Evolutionary conservation across 1,140 invertebrate species (phyloP), one percentile per base, ranked within the genome.

Genomic region (Drosophila nannoptera): DNA sequence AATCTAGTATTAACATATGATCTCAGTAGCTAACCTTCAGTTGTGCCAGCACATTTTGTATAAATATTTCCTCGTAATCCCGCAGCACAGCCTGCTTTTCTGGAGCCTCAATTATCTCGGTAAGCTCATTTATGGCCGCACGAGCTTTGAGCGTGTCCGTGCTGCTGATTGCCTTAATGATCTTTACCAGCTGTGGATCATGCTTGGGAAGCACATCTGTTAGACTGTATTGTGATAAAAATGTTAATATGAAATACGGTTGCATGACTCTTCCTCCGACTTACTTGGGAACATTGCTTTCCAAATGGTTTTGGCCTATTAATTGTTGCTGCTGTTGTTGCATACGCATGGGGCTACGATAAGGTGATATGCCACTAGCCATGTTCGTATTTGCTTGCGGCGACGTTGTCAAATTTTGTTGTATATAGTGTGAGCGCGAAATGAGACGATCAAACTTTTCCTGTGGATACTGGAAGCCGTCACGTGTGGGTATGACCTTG

Each of bases 401-500:
- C 2, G 87, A 69, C 7, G 82, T 60, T 7, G 69, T 75, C 32
- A 75, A 36, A 22, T 67, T 75, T 56, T 73, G 75, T 40, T 81
- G 81, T 48, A 89, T 74, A 43, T 78, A 72, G 8, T 45, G 55
- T 6, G 89, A 87, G 4, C 59, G 65, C 12, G 84, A 62, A 42
- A 90, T 56, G 81, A 90, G 90, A 88, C 92, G 62, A 52, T 88
- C 78, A 56, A 91, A 91, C 78, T 90, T 77, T 60, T 89, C 77
- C 90, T 91, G 35, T 89, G 91, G 63, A 91, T 91, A 78, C 91
- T 90, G 16, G 76, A 91, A 72, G 89, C 91, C 73, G 90, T 89
- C 77, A 81, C 90, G 60, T 29, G 89, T 90, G 56, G 87, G 63
- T 40, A 76, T 71, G 66, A 88, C 40, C 5, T 90, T 90, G 8